Conservation (phyloP, 2,797 vertebrate genomes). For the Semotilus atromaculatus region DNA sequence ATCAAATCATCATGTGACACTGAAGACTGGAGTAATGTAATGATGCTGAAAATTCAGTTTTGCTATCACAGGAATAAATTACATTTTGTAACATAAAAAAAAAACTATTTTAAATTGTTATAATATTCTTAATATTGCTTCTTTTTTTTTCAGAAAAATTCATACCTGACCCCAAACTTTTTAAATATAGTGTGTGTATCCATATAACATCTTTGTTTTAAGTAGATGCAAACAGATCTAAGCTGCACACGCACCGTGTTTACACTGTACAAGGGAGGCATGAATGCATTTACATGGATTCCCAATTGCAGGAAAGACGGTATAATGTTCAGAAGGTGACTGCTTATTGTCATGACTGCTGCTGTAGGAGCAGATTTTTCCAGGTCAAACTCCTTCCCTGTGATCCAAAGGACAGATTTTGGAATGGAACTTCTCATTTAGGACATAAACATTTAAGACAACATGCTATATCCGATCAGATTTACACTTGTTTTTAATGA, state of each 20-base stretch:
- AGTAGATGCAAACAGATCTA: neutral
- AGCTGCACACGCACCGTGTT: neutral
- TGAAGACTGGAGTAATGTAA: neutral
- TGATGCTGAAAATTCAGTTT: neutral
- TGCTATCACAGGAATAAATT: no score
- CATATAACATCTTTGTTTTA: no score
- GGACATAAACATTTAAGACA: neutral
- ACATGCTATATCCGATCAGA: neutral
- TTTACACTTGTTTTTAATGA: neutral
- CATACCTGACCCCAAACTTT: no score
- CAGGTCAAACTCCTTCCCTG: neutral
- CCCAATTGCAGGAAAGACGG: neutral
- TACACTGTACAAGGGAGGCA: neutral
- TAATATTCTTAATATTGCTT: no score
- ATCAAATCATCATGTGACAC: neutral
- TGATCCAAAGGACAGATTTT: neutral
- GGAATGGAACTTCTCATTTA: neutral
- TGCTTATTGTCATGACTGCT: neutral
- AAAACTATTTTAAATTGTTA: no score
- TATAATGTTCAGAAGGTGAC: neutral
- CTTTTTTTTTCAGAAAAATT: no score
- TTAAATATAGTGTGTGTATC: no score
- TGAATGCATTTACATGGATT: neutral
- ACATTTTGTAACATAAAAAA: no score
- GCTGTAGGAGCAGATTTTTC: neutral